Base-by-base conservation (phyloP, 2,113 vertebrate genomes). In the Xyliphius kryptos region DNA sequence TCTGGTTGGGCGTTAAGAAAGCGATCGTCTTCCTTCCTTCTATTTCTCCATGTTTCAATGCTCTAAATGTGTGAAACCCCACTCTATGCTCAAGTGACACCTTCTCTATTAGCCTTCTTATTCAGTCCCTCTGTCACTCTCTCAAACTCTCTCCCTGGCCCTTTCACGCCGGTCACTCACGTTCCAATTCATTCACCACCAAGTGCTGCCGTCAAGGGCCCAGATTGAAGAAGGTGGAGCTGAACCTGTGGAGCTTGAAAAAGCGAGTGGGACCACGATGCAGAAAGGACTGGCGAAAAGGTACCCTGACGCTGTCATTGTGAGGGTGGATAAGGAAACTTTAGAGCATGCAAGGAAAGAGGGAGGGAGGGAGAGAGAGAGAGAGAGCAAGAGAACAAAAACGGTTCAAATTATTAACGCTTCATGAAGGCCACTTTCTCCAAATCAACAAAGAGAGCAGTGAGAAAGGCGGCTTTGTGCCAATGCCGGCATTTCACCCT, bases 171-270 rank as follows among this genome's bases (percentile, higher is more conserved):
- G 83, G 77, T 82, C 85, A 84, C 84, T 80, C 79, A 19, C 50
- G 84, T 88, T 89, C 85, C 86, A 85, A 87, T 90, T 83, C 77
- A 61, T 87, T 87, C 83, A 80, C 82, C 76, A 83, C 88, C 83
- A 87, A 86, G 74, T 81, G 71, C 73, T 80, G 69, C 81, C 85
- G 79, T 75, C 83, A 79, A 81, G 83, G 76, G 76, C 72, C 67
- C 74, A 82, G 81, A 84, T 78, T 83, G 83, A 80, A 89, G 59
- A 87, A 85, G 86, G 78, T 80, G 85, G 86, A 79, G 80, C 77
- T 32, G 62, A 70, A 83, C 75, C 81, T 77, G 71, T 72, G 82
- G 76, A 87, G 88, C 79, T 84, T 88, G 38, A 69, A 64, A 50
- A 40, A 64, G 79, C 90, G 87, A 83, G 76, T 73, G 74, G 19